Evolutionary conservation across 2,888 invertebrate species (phyloP), one percentile per base, ranked within the genome.

Genomic region (Sympetrum striolatum): DNA sequence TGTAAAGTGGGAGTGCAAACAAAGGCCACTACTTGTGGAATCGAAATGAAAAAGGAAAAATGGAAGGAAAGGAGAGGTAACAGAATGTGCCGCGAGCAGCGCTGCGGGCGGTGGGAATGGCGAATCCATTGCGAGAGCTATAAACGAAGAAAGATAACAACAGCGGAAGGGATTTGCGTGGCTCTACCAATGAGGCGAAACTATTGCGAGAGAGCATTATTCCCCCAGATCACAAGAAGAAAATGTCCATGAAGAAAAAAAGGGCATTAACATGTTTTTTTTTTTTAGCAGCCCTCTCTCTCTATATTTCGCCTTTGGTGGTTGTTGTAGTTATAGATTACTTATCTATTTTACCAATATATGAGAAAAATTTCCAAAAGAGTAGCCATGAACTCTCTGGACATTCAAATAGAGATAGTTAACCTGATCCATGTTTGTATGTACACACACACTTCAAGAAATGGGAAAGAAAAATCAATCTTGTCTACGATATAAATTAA

Each of bases 1-100:
- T 64, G 58, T 31, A 37, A 37, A 60, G 86, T 60, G 86, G 60
- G 60, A 64, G 64, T 58, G 60, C 60, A 86, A 86, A 86, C 86
- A 86, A 86, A 86, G 58, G 53, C 37, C 86, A 39, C 86, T 60
- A 86, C 60, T 60, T 60, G 37, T 86, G 86, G 86, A 86, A 86
- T 86, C 60, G 86, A 86, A 58, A 82, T 53, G 35, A 58, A 53
- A 35, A 60, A 37, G 35, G 35, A 39, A 35, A 39, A 86, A 60
- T 25, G 35, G 35, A 58, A 58, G 82, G 31, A 48, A 48, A 0
- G 81, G 37, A 25, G 48, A 12, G 6, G 37, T 0, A 39, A 10
- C 15, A 44, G 48, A 18, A 48, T n/a, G n/a, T 10, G 48, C 35
- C 12, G 73, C 25, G 73, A 44, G 64, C 64, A 64, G 64, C n/a